Conservation (phyloP, 2,113 vertebrate species). For the Percina caprodes region DNA sequence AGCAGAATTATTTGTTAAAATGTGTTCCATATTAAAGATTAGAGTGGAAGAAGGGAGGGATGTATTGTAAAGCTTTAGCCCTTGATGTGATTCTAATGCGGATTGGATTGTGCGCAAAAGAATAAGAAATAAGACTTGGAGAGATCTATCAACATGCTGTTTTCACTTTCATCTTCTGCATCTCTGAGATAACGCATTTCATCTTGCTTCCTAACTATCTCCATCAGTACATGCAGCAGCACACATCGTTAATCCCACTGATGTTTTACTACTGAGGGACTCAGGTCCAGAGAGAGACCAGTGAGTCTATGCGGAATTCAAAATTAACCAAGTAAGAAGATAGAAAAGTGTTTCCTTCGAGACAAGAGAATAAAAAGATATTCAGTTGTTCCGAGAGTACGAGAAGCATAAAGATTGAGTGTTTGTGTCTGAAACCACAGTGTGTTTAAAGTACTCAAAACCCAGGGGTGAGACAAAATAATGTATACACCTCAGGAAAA, state of each 20-base stretch:
- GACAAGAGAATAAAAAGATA: conserved; percentile 1
- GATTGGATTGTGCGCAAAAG: conserved; percentile 26
- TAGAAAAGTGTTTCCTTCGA: conserved; percentile 19
- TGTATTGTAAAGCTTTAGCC: conserved; percentile 25
- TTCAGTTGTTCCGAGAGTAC: not conserved
- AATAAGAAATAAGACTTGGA: conserved; percentile 24
- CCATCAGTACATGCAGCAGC: conserved; percentile 33
- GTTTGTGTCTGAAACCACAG: conserved; percentile 5
- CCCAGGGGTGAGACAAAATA: conserved; percentile 1
- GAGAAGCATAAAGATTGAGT: not conserved
- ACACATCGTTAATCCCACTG: conserved; percentile 66
- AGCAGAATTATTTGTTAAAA: conserved; percentile 2
- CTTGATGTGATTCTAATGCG: conserved; percentile 7
- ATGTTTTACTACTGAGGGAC: conserved; percentile 58
- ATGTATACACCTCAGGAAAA: conserved; percentile 20
- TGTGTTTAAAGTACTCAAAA: conserved; percentile 9
- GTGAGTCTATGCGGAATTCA: conserved; percentile 35
- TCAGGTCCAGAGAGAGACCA: conserved; percentile 44
- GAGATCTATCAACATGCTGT: conserved; percentile 52
- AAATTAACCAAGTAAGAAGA: conserved; percentile 46
- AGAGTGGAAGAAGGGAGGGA: not conserved
- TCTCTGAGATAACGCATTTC: conserved; percentile 60
- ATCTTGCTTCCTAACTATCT: conserved; percentile 64
- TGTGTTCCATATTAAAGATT: conserved; percentile 17
- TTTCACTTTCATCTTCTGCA: conserved; percentile 71